Evolutionary conservation across 1,140 invertebrate genomes (phyloP), one percentile per base, ranked within the genome.

Genomic region (Coptotermes formosanus): DNA sequence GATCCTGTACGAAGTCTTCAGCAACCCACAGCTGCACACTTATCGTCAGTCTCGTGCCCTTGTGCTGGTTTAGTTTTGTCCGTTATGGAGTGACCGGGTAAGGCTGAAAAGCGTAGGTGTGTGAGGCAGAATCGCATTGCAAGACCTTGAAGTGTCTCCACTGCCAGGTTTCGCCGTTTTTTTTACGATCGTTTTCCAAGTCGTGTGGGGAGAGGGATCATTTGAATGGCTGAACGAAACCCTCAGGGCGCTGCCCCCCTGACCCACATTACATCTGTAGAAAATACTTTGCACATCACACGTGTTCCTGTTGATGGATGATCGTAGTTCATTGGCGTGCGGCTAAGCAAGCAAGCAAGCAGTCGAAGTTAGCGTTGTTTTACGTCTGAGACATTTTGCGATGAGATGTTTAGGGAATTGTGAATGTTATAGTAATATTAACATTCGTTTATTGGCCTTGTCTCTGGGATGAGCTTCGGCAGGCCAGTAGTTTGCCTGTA

Each of bases 221-320:
- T 75, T 75, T 75, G 64, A 75, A 75, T 75, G n/a, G 64, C 64
- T 30, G 64, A 25, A 25, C 64, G 64, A 75, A n/a, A 75, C 64
- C 64, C 64, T n/a, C n/a, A 75, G 64, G 64, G 64, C 64, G 64
- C 64, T 30, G 64, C n/a, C 64, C 64, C n/a, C 25, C 64, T 75
- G 64, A 75, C 64, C 64, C 64, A 75, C 64, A 75, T 75, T 75
- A 30, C 64, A 75, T n/a, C 30, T 30, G 64, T 75, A 75, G 64
- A 75, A 75, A 75, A 75, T 14, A 75, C 64, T n/a, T 75, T 75
- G 25, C 64, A 75, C 64, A 75, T 75, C 64, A 75, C 64, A 75
- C 6, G 30, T 25, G 64, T 75, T 75, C 7, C 64, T 75, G 9
- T 8, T 30, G 64, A 14, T 75, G n/a, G 64, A n/a, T 75, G 64